Evolutionary conservation across 2,113 vertebrate genomes (phyloP), one percentile per base, ranked within the genome.

Genomic region (Holacanthus passer): DNA sequence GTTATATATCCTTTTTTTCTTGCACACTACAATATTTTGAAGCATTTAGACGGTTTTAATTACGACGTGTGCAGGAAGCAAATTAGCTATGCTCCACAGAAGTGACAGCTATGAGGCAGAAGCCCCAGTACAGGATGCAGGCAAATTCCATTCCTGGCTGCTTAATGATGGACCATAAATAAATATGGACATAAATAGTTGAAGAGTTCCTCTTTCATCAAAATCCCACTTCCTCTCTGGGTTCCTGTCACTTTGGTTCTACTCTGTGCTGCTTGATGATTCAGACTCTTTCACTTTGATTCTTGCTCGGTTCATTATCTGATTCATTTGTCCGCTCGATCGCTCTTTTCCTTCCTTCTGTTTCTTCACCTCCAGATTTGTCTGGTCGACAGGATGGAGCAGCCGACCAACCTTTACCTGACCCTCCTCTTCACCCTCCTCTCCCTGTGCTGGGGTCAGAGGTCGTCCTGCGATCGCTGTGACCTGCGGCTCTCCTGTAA

Each of bases 401-500:
- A 0, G 12, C 13, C 0, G 0, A n/a, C 43, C 48, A 1, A 3
- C 45, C 10, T 37, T 39, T 19, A 5, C 52, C 13, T 2, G 24
- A 0, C 1, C 39, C 16, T 80, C 55, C 16, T 56, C 63, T 2
- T 27, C 50, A 16, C 79, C 83, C 52, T 80, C 50, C n/a, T 82
- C 31, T 14, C 11, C 3, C 1, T 41, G 20, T 37, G 72, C 52
- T 5, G 39, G 73, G 73, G 52, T 71, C 79, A 53, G 20, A 64
- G 58, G 47, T 3, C 66, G 0, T 50, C 72, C 16, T 93, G 91
- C 14, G 0, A 62, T 2, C 59, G 45, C 45, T 92, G 92, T 10
- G 80, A 93, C 78, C 73, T 0, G 1, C 29, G 1, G 1, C 52
- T 86, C 5, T 31, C 39, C 66, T 93, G 92, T 7, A 65, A 90